Evolutionary conservation across 64 coral and sea anemone genomes (phyloP).

Genomic region (Astreopora myriophthalma): DNA sequence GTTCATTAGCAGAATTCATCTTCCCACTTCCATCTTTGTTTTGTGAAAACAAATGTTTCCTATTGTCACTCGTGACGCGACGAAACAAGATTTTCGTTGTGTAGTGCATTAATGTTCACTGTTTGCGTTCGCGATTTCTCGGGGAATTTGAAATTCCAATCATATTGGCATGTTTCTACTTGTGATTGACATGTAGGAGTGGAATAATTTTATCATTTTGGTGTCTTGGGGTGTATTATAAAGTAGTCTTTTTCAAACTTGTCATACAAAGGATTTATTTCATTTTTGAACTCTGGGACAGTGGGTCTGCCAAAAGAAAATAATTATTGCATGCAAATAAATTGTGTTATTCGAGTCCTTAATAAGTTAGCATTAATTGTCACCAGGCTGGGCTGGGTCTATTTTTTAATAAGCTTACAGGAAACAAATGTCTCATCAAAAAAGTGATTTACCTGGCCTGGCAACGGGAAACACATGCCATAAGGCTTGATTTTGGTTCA

Average conservation of each 20-base stretch:
- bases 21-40: background rate
- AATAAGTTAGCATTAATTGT: background rate
- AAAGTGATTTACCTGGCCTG: no score
- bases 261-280: no score
- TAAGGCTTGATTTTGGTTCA: no score
- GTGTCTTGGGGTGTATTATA: background rate
- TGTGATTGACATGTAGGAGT: slow-evolving; percentile 4
- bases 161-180: background rate
- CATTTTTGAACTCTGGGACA: no score
- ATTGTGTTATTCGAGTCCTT: no score
- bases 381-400: background rate
- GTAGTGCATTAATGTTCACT: background rate
- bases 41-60: background rate
- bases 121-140: background rate
- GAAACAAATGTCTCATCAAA: background rate
- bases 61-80: background rate
- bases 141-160: background rate
- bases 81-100: background rate
- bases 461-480: no score
- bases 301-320: no score
- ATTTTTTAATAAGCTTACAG: background rate
- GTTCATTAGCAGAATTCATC: background rate
- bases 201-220: background rate
- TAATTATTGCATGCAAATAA: no score
- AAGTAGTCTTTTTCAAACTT: no score